Base-by-base conservation (phyloP, 2,797 vertebrate genomes). In the Staurois parvus region DNA sequence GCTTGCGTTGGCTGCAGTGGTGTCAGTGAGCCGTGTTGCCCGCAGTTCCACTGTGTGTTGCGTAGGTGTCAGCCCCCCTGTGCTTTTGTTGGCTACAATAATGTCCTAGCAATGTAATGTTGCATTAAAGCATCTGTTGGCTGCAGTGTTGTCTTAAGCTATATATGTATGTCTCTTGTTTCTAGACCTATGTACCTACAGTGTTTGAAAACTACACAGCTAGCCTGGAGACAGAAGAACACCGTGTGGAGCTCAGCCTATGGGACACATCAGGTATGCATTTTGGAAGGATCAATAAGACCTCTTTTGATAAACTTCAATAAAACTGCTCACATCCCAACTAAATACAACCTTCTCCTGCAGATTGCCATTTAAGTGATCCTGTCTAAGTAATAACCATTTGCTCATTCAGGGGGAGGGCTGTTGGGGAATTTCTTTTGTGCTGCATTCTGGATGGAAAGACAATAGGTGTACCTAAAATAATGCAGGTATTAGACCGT, bases 131-230 rank as follows among this genome's bases (percentile, higher is more conserved):
- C 91, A 92, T 92, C 92, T 94, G 89, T 90, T 93, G 93, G 91
- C 91, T 84, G 86, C 82, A 77, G 76, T 84, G 86, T 84, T 81
- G 83, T 84, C 76, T 76, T 70, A 74, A 84, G 73, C 73, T 73
- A 73, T 84, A 81, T 85, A 81, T 87, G 40, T n/a, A 64, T 77
- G 45, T 88, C 87, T 91, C 79, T 86, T 73, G 37, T 15, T 89
- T 91, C 24, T 88, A 99, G 97, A 98, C 97, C 0, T 98, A 98
- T 17, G 96, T 98, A 88, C 98, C 97, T 45, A 98, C 97, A 12
- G 98, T 99, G 88, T 98, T 99, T 91, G 98, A 99, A 91, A 99
- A 99, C 93, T 99, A 99, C 93, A 98, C 97, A 0, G 95, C 97
- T 87, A 97, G 96, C 87, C 90, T 98, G 94, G 95, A 97, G 89